Conservation (phyloP, 2,888 invertebrate genomes). For the Zygogramma bicolorata region DNA sequence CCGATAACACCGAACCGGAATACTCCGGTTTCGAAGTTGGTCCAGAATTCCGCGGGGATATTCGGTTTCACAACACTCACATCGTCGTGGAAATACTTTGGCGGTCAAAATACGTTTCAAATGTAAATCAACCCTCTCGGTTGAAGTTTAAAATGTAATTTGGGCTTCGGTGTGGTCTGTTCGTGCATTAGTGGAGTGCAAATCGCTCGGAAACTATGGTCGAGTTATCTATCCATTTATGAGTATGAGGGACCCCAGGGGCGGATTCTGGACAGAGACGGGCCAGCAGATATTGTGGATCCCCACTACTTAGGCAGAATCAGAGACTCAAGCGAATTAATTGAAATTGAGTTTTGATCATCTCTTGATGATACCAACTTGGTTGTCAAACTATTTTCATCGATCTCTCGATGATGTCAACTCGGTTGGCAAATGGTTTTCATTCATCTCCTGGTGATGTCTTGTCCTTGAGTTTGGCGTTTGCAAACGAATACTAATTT, state of each 20-base stretch:
- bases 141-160: background rate
- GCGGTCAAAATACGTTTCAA: background rate
- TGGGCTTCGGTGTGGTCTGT: background rate
- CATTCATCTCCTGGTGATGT: no score
- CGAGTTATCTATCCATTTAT: background rate
- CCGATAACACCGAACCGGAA: background rate
- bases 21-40: background rate
- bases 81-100: background rate
- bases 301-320: no score
- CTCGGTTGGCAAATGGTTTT: no score
- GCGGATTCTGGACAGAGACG: background rate
- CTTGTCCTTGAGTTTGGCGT: no score
- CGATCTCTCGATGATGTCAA: no score
- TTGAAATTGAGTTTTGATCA: no score
- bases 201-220: background rate
- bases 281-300: no score
- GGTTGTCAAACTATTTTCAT: no score
- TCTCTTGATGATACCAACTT: no score
- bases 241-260: background rate
- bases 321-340: no score
- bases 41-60: background rate
- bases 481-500: no score
- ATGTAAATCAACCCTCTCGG: background rate
- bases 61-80: background rate
- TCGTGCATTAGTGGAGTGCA: background rate